These are phyloP conservation scores for Crenichthys baileyi DNA, from an alignment of 2,797 vertebrate genomes.

Conservation along the genomic window DNA sequence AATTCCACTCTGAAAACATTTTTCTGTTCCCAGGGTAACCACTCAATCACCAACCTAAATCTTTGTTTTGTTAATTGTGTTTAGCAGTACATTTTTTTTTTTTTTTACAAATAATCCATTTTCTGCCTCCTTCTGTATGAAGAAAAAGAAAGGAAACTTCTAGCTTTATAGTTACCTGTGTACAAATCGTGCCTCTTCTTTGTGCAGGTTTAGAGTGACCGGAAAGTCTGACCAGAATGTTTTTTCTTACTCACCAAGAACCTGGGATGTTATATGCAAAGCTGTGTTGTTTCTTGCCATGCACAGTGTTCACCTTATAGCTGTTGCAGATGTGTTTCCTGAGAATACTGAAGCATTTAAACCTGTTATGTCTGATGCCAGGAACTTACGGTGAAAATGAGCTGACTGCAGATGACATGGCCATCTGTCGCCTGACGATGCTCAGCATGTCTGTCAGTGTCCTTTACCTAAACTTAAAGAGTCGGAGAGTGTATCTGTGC, in stretches of 20 bases:
- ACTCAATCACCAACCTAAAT: not conserved
- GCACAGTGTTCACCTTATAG: constrained; percentile 26
- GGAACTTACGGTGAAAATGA: constrained; percentile 30
- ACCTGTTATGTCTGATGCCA: constrained; percentile 36
- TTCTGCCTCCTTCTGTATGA: not conserved
- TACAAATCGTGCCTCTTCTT: constrained; percentile 50
- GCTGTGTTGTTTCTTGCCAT: constrained; percentile 27
- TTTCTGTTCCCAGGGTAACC: constrained; percentile 11
- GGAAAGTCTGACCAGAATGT: constrained; percentile 33
- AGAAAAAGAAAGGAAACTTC: constrained; percentile 12
- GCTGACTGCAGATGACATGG: constrained; percentile 28
- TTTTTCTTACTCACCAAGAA: constrained; percentile 27
- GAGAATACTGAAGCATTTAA: constrained; percentile 58
- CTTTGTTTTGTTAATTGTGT: constrained; percentile 1
- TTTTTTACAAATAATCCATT: not conserved
- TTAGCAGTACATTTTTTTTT: not conserved
- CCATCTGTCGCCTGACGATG: constrained; percentile 47
- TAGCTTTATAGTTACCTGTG: constrained; percentile 11
- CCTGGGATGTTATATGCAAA: constrained; percentile 54
- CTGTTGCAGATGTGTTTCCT: constrained; percentile 44
- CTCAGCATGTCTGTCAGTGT: constrained; percentile 28
- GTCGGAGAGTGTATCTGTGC: constrained; percentile 19
- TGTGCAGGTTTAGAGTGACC: constrained; percentile 28
- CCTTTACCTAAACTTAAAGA: constrained; percentile 38
- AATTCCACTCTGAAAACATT: constrained; percentile 7